Conservation (phyloP, 2,888 invertebrate genomes). For the Spodoptera exigua region DNA sequence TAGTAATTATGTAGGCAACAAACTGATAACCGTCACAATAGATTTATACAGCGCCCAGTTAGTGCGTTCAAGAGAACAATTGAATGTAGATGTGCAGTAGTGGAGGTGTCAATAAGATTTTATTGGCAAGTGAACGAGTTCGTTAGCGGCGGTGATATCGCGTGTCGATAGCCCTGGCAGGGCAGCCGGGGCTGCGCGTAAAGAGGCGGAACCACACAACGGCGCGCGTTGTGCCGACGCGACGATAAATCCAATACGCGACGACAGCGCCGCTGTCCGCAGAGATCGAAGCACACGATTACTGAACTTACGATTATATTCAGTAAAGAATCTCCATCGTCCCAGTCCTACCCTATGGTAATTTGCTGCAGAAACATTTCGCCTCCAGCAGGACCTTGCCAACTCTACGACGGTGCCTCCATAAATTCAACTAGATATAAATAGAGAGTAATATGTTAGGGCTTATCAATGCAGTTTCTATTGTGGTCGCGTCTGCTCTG, state of each 20-base stretch:
- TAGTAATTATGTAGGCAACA: slow-evolving; percentile 29
- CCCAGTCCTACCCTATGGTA: slow-evolving; percentile 54
- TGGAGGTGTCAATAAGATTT: slow-evolving; percentile 71
- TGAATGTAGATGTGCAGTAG: slow-evolving; percentile 59
- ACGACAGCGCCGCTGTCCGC: slow-evolving; percentile 78
- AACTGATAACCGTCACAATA: slow-evolving; percentile 39
- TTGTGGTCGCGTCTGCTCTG: slow-evolving; percentile 54
- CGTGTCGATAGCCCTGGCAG: slow-evolving; percentile 78
- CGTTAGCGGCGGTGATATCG: slow-evolving; percentile 76
- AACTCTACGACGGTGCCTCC: slow-evolving; percentile 46
- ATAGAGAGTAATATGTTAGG: slow-evolving; percentile 62
- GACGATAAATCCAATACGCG: slow-evolving; percentile 83
- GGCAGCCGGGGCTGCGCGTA: slow-evolving; percentile 57
- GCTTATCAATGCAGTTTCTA: slow-evolving; percentile 64
- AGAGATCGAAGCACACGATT: slow-evolving; percentile 78
- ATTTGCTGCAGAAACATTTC: slow-evolving; percentile 64
- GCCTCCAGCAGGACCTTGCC: slow-evolving; percentile 55
- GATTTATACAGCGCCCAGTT: slow-evolving; percentile 10
- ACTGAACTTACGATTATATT: slow-evolving; percentile 74
- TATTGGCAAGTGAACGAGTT: slow-evolving; percentile 72
- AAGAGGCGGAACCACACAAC: slow-evolving; percentile 81
- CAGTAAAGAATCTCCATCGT: slow-evolving; percentile 65
- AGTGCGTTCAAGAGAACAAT: slow-evolving; percentile 41
- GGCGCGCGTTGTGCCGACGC: slow-evolving; percentile 75
- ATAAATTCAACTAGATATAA: slow-evolving; percentile 65